Conservation (phyloP, 2,797 vertebrate genomes). For the Cottoperca gobio region DNA sequence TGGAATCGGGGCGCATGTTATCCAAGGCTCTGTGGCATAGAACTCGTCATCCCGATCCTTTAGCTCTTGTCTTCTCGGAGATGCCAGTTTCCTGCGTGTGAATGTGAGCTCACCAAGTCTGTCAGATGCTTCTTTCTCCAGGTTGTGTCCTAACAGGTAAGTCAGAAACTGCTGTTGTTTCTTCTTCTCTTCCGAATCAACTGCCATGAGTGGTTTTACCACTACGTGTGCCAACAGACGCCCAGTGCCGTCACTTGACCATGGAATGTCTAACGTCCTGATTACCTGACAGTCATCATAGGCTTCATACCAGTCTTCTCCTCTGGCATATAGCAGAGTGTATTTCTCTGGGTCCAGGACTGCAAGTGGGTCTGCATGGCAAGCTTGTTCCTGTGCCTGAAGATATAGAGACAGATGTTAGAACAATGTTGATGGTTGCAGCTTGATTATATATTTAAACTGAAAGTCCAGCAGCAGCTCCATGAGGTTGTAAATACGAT, state of each 20-base stretch:
- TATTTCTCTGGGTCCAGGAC: conserved; percentile 81
- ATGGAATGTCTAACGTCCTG: conserved; percentile 79
- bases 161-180: conserved; percentile 65
- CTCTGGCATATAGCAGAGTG: conserved; percentile 78
- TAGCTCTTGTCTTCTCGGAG: conserved; percentile 76
- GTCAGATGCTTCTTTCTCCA: conserved; percentile 71
- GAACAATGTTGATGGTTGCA: background rate
- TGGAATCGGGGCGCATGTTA: conserved; percentile 68
- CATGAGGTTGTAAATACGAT: background rate
- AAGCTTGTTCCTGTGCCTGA: conserved; percentile 68
- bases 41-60: conserved; percentile 65
- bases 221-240: conserved; percentile 66
- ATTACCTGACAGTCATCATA: conserved; percentile 85
- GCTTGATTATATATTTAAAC: background rate
- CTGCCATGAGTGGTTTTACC: conserved; percentile 53
- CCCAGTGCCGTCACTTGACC: conserved; percentile 67
- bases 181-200: conserved; percentile 61
- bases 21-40: conserved; percentile 85
- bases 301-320: conserved; percentile 81
- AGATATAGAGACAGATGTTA: conserved; percentile 35
- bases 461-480: background rate
- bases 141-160: conserved; percentile 81
- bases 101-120: conserved; percentile 82
- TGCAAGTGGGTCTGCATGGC: conserved; percentile 71
- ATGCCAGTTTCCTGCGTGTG: conserved; percentile 83